A percentile compares a stretch with the other conserved stretches of the same genome.
Evolutionary conservation across 92 coral and sea anemone genomes (phyloP).

Genomic region (Hydrozoanthus gracilis): DNA sequence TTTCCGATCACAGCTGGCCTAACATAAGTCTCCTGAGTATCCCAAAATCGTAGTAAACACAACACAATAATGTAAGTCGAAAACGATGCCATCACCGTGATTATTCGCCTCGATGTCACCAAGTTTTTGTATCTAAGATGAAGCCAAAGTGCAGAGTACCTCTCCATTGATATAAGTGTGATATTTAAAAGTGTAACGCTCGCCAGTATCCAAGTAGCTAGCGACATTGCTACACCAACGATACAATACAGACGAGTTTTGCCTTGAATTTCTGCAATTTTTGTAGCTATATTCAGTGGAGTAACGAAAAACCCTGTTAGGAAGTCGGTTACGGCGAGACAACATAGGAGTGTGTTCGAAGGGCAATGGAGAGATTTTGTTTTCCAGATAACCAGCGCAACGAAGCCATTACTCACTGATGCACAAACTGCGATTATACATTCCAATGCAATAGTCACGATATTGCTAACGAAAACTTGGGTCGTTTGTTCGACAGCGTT

Average conservation of each 20-base stretch:
- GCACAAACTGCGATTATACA: neutral
- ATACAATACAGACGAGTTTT: conserved; percentile 13
- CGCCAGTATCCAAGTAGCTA: conserved; percentile 36
- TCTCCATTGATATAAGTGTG: conserved; percentile 24
- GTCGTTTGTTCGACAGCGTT: conserved; percentile 18
- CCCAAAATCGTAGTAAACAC: conserved; percentile 38
- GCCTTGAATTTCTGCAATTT: conserved; percentile 27
- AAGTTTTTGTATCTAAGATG: conserved; percentile 22
- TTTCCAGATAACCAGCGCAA: conserved; percentile 36
- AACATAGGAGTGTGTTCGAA: conserved; percentile 41
- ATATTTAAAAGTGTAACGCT: conserved; percentile 9
- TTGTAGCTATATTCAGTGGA: conserved; percentile 36
- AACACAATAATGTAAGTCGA: conserved; percentile 4
- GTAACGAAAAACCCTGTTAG: conserved; percentile 16
- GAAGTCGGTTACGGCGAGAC: conserved; percentile 40
- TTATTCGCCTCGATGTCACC: conserved; percentile 17
- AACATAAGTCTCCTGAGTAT: conserved; percentile 17
- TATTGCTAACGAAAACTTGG: conserved; percentile 17
- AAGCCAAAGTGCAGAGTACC: conserved; percentile 16
- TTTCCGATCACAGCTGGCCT: conserved; percentile 32
- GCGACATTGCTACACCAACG: conserved; percentile 28
- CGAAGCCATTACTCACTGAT: conserved; percentile 4
- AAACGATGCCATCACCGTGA: neutral
- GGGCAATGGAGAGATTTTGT: conserved; percentile 22
- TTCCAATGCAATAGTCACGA: conserved; percentile 25